Evolutionary conservation across 2,797 vertebrate species (phyloP), one percentile per base, ranked within the genome.

Genomic region (Yasuhikotakia modesta): DNA sequence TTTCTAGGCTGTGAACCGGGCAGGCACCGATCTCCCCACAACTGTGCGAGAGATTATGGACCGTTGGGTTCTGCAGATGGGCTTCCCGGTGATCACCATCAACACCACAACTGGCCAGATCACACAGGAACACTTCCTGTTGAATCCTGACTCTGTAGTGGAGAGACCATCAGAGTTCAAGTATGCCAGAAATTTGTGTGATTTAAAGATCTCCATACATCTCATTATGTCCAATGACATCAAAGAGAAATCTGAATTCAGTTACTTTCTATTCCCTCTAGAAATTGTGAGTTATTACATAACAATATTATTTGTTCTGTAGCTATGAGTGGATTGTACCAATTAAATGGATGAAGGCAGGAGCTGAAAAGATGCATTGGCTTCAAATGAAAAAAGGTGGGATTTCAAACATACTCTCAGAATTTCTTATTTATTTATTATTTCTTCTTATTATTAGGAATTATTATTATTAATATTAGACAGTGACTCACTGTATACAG

Each of bases 61-160:
- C 83, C 93, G 92, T 70, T 99, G 97, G 97, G 95, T 90, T 0
- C 93, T 96, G 83, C 97, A 99, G 88, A 99, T 99, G 96, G 97
- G 97, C 64, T 99, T 96, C 79, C 97, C 97, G 0, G 86, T 97
- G 83, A 86, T 99, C 24, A 95, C 90, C 0, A 91, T 96, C 2
- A 0, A 97, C 79, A 97, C 96, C 0, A 0, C 0, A 0, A 84
- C 11, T 0, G 96, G 97, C 12, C 0, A 0, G 0, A 0, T 97
- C 69, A 68, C 0, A 19, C 97, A 99, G 89, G 0, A 88, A 1
- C 95, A 98, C 89, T 99, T 99, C 79, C 93, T 97, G 21, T 87
- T 98, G 63, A 93, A 97, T 84, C 87, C 91, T 0, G 58, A 75
- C 0, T 88, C 95, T 2, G 5, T 0, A 0, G 93, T 94, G 53